Evolutionary conservation across 2,113 vertebrate genomes (phyloP), one percentile per base, ranked within the genome.

Genomic region (Dolichotis patagonum): DNA sequence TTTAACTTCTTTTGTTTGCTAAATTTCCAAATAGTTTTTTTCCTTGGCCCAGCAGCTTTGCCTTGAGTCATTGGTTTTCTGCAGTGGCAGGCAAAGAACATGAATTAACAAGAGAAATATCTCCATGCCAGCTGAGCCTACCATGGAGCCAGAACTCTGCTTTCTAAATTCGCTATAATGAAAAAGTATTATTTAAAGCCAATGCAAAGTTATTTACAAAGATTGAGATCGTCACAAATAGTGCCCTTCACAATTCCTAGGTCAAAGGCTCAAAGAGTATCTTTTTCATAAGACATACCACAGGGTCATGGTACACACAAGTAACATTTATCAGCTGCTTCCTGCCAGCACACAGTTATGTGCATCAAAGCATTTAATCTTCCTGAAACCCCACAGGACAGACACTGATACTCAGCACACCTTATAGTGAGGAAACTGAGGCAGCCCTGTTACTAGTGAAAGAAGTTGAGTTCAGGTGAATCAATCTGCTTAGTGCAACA

Each of bases 171-270:
- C 60, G 84, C 52, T 77, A 32, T 38, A 87, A 88, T 67, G 49
- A 88, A 60, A 35, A 10, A 38, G 22, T 88, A 83, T 77, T 91
- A 38, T 60, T 91, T 81, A 94, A 67, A 96, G n/a, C 83, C 35
- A 84, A 32, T 35, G 91, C 83, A 67, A 73, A 58, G 30, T 78
- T 86, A n/a, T 56, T 91, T 32, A 20, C 43, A 81, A 56, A 91
- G 41, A 87, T 28, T 32, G 67, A 87, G 49, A 83, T 73, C 26
- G 71, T 62, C 41, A 85, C 20, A 54, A 85, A 30, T 22, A 67
- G 67, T 46, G 28, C 22, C 28, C 60, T 63, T 62, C 17, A n/a
- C 62, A 69, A 90, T 62, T 38, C n/a, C 22, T 85, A 43, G 46
- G 38, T n/a, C 58, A 32, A 88, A 77, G 3, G n/a, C 38, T 84